phyloP scores from a whole-genome alignment of 2,797 vertebrate genomes.

The Diplodus sargus region DNA sequence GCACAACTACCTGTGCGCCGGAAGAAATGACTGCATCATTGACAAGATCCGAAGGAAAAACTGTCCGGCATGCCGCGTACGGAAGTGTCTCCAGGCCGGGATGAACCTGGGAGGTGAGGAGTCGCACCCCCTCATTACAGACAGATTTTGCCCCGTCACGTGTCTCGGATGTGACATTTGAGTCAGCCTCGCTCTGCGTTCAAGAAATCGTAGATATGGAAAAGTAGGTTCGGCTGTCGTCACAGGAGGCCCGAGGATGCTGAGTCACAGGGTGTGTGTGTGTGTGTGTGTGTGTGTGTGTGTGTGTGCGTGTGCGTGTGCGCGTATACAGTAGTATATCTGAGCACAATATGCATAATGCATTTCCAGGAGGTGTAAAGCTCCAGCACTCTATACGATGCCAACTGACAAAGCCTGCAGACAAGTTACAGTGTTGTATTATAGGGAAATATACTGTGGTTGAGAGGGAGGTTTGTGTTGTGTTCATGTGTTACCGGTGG shows the following conservation, averaged over 20 bases:
- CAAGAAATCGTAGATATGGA: conserved; percentile 39
- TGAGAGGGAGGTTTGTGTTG: conserved; percentile 8
- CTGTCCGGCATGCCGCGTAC: conserved; percentile 97
- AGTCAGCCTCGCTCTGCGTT: conserved; percentile 54
- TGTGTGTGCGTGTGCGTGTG: conserved; percentile 30
- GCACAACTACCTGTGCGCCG: conserved; percentile 99
- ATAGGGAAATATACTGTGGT: conserved; percentile 30
- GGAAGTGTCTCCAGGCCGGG: conserved; percentile 99
- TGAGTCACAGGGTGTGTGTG: conserved; percentile 64
- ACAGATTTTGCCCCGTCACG: conserved; percentile 44
- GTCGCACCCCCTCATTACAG: conserved; percentile 44
- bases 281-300: conserved; percentile 1
- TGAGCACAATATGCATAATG: conserved; percentile 45
- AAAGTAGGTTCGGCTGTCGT: conserved; percentile 63
- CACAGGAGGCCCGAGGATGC: conserved; percentile 57
- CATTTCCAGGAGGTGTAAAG: conserved; percentile 41
- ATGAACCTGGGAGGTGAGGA: conserved; percentile 98
- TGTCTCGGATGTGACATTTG: conserved; percentile 62
- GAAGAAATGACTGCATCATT: conserved; percentile 99
- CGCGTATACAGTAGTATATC: conserved; percentile 35
- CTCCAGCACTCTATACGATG: conserved; percentile 34
- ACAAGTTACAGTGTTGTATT: conserved; percentile 39
- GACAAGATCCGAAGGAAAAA: conserved; percentile 99
- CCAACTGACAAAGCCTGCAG: conserved; percentile 45
- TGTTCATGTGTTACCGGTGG: conserved; percentile 21